Percentiles rank a stretch among this genome's conserved stretches.
Evolutionary conservation across 2,797 vertebrate species (phyloP).

Genomic region (Petrocephalus sullivani): DNA sequence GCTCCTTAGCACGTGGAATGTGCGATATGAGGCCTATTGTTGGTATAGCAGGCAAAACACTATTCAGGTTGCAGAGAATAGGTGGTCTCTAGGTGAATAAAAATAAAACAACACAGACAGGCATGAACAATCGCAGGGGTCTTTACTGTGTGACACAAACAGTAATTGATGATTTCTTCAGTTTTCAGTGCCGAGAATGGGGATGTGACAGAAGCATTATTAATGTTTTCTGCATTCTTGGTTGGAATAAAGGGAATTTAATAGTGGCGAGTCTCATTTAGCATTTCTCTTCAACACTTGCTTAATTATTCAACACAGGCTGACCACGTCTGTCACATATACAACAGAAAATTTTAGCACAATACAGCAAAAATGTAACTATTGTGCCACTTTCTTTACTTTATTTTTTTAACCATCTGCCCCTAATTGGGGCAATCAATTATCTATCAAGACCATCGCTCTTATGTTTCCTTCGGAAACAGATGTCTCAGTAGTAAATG

Average conservation of each 20-base stretch:
- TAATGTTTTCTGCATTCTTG: conserved; percentile 87
- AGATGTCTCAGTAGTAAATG: conserved; percentile 56
- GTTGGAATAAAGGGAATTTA: conserved; percentile 82
- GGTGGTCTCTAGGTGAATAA: conserved; percentile 79
- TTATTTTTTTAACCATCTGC: conserved; percentile 68
- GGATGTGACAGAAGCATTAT: conserved; percentile 89
- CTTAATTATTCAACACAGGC: conserved; percentile 62
- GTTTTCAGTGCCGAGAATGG: conserved; percentile 76
- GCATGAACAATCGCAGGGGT: conserved; percentile 69
- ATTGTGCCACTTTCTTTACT: conserved; percentile 66
- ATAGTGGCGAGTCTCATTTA: conserved; percentile 71
- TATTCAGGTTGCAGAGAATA: conserved; percentile 80
- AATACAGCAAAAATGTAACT: conserved; percentile 73
- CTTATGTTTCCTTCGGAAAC: conserved; percentile 52
- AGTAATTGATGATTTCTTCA: conserved; percentile 91
- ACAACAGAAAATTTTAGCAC: conserved; percentile 66
- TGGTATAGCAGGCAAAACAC: conserved; percentile 64
- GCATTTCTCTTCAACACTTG: conserved; percentile 71
- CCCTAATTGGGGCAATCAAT: conserved; percentile 59
- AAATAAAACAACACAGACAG: conserved; percentile 69
- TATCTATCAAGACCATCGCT: conserved; percentile 53
- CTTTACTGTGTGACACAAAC: conserved; percentile 83
- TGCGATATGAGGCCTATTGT: conserved; percentile 67
- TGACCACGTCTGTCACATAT: conserved; percentile 70
- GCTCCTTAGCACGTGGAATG: conserved; percentile 70